These are phyloP conservation scores for Rotaria sp. DNA, from an alignment of 2,888 invertebrate genomes.

Conservation along the genomic window DNA sequence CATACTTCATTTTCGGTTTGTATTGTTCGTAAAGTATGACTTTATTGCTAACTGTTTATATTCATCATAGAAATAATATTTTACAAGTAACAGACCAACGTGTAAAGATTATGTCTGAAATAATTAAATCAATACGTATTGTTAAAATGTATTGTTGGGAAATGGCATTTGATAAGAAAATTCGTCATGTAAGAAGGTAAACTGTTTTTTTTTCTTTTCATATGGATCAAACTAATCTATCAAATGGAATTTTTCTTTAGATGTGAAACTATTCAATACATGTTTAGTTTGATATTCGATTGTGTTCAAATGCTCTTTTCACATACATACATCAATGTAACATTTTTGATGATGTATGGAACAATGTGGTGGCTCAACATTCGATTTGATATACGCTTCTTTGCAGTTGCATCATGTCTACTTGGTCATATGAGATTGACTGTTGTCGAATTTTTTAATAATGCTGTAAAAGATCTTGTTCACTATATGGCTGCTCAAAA, in stretches of 20 bases:
- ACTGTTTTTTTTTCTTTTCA: not conserved
- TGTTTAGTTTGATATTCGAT: not conserved
- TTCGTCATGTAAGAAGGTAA: conserved; percentile 67
- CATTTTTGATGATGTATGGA: not conserved
- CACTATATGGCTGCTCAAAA: not conserved
- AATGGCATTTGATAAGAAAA: conserved; percentile 75
- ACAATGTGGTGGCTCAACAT: not conserved
- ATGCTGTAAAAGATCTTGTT: not conserved
- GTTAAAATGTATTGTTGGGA: conserved; percentile 97
- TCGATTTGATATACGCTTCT: not conserved
- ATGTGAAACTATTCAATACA: not conserved
- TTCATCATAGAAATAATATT: conserved; percentile 60
- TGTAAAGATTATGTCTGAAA: conserved; percentile 85
- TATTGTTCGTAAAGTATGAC: no score
- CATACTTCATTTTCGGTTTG: not conserved
- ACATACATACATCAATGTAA: not conserved
- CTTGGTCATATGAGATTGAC: not conserved
- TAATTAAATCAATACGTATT: conserved; percentile 82
- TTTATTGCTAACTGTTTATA: no score
- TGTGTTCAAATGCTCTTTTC: not conserved
- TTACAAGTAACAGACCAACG: conserved; percentile 79
- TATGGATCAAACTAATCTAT: not conserved
- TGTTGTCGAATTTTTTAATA: not conserved
- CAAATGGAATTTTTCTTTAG: not conserved
- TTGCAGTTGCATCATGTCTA: not conserved